Evolutionary conservation across 2,888 invertebrate genomes (phyloP).

Genomic region (Tromatobia lineatoria): DNA sequence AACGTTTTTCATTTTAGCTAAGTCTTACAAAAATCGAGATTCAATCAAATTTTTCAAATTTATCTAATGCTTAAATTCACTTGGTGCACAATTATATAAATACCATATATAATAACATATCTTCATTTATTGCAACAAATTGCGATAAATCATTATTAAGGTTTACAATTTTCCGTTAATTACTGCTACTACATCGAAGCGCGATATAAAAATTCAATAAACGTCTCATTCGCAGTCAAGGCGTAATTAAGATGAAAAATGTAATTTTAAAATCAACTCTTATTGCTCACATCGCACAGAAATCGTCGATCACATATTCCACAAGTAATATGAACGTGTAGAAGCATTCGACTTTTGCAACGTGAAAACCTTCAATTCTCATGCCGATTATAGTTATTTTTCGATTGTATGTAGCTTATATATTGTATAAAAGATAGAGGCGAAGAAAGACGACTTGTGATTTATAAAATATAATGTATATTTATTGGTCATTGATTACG

Average conservation of each 20-base stretch:
- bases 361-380: neutral
- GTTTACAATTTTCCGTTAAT: too few relatives aligned
- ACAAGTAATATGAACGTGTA: neutral
- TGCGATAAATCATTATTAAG: neutral
- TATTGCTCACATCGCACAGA: neutral
- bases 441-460: constrained; percentile 6
- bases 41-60: neutral
- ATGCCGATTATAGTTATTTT: neutral
- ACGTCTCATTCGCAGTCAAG: neutral
- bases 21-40: neutral
- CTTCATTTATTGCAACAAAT: neutral
- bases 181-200: too few relatives aligned
- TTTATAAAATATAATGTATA: constrained; percentile 46
- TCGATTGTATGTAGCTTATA: constrained; percentile 2
- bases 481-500: constrained; percentile 44
- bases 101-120: neutral
- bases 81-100: too few relatives aligned
- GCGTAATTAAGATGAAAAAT: constrained; percentile 2
- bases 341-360: neutral
- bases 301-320: neutral
- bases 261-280: neutral
- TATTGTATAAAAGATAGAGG: constrained; percentile 29
- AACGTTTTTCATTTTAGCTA: neutral
- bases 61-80: neutral
- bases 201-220: neutral